Base-by-base conservation (phyloP, 2,888 invertebrate genomes). In the Sinopyrophorus schimmeli region DNA sequence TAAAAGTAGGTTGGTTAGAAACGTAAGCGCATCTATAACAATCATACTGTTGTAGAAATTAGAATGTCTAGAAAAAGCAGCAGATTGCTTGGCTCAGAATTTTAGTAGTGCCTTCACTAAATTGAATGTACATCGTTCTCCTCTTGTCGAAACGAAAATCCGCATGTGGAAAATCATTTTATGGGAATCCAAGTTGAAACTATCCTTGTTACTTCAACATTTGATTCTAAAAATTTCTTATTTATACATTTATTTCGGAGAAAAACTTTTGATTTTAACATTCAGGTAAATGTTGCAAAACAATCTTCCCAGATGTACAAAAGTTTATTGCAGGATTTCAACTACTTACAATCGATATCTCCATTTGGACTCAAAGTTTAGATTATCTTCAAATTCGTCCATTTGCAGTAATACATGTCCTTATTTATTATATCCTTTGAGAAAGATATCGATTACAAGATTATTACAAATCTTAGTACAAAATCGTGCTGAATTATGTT, bases 361-460 rank as follows among this genome's bases (percentile, higher is more conserved):
- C 32, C 76, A 79, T 2, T 69, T 84, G 55, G 81, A 84, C 61
- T 76, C 77, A 50, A 81, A 80, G 60, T 71, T 62, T 56, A 76
- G 76, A 21, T 77, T 80, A 43, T 76, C 77, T 20, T 73, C 77
- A 0, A 79, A 79, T 52, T 78, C 79, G 57, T 80, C 80, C 58
- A 75, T 87, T 17, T 87, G 86, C 67, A 86, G 84, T 62, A 90
- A 90, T 64, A 86, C 87, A 7, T 89, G 86, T 64, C 87, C 91
- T 0, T 79, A 78, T 42, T 76, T 87, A 37, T 74, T 87, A 24
- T 81, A 85, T 60, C 84, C 86, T 37, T 76, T 85, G 9, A 83
- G 85, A 67, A 81, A 82, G 55, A 78, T 91, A 15, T 85, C 89
- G 3, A 78, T 89, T 34, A 84, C 86, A 0, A 81, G 82, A 68